Conservation (phyloP, 2,797 vertebrate genomes). For the Chelidonichthys spinosus region DNA sequence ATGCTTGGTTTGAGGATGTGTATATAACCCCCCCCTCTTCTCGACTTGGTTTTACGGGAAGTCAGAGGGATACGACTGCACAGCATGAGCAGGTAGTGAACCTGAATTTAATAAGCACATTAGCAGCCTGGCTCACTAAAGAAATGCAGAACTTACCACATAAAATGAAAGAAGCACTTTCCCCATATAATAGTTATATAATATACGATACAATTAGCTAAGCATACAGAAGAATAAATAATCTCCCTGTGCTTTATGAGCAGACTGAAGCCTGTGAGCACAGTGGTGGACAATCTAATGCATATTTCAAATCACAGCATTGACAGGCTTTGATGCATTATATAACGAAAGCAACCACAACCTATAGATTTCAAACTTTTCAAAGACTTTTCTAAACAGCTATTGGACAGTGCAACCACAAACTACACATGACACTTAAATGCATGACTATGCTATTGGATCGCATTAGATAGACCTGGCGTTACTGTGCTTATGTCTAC, state of each 20-base stretch:
- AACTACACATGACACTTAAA: conserved; percentile 3
- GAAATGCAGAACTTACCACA: conserved; percentile 20
- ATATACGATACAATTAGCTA: neutral
- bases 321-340: conserved; percentile 21
- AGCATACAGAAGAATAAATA: neutral
- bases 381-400: neutral
- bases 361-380: conserved; percentile 3
- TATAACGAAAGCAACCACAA: conserved; percentile 7
- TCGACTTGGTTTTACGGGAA: conserved; percentile 24
- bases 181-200: neutral
- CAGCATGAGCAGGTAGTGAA: conserved; percentile 4
- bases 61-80: conserved; percentile 19
- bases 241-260: neutral
- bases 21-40: neutral
- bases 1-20: conserved; percentile 15
- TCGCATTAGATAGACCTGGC: conserved; percentile 1
- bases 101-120: conserved; percentile 10
- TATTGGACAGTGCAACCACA: conserved; percentile 1
- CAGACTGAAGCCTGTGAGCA: conserved; percentile 11
- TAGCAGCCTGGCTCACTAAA: conserved; percentile 17
- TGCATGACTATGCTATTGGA: neutral
- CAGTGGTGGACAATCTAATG: conserved; percentile 7
- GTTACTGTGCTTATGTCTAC: neutral
- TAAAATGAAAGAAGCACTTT: neutral
- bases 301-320: conserved; percentile 34